Conservation (phyloP, 2,888 invertebrate genomes). For the Aricia artaxerxes region DNA sequence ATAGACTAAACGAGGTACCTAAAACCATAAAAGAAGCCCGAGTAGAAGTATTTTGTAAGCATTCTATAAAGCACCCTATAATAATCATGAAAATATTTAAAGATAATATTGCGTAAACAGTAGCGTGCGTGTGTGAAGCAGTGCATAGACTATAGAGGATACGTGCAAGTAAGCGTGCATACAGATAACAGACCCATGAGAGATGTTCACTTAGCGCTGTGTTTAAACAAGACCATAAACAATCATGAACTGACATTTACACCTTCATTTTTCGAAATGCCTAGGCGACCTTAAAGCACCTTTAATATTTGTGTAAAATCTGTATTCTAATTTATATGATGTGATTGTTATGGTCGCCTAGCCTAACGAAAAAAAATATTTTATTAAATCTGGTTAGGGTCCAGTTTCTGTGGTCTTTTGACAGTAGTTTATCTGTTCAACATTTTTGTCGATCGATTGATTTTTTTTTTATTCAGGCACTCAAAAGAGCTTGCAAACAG, state of each 20-base stretch:
- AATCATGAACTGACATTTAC: slow-evolving; percentile 10
- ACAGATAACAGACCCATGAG: slow-evolving; percentile 74
- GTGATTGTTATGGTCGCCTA: not conserved
- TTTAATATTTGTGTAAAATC: not conserved
- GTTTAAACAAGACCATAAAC: slow-evolving; percentile 37
- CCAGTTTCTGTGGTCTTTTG: not conserved
- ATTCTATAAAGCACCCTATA: not conserved
- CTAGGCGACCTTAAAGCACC: not conserved
- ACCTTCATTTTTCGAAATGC: not conserved
- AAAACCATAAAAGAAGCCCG: not conserved
- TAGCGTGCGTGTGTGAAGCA: slow-evolving; percentile 46
- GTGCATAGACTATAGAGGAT: slow-evolving; percentile 47
- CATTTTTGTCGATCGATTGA: not conserved
- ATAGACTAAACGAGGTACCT: not conserved
- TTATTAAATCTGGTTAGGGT: not conserved
- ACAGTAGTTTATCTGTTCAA: not conserved
- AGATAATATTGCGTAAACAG: slow-evolving; percentile 37
- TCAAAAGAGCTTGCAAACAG: not conserved
- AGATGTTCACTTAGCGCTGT: slow-evolving; percentile 67
- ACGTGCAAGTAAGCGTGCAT: slow-evolving; percentile 60
- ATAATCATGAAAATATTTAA: not conserved
- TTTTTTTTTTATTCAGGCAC: not conserved
- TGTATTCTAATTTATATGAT: not conserved
- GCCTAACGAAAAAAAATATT: not conserved
- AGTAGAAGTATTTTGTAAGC: not conserved